Percentiles rank a stretch among this genome's conserved stretches.
These are phyloP conservation scores for Pelodiscus sinensis DNA, from an alignment of 2,113 vertebrate species.

Conservation along the genomic window DNA sequence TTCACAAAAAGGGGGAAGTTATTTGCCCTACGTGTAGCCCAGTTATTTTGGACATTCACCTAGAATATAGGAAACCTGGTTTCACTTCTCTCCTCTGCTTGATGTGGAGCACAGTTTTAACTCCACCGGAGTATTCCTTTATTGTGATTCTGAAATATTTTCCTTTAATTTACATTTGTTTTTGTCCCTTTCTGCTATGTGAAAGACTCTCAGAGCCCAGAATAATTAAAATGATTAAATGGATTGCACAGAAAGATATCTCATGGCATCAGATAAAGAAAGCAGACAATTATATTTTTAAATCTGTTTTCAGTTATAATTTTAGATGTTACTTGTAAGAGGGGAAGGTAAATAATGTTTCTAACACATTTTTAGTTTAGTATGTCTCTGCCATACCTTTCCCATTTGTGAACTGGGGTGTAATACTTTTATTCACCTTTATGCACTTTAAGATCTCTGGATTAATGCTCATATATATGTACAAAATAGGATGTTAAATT, in stretches of 20 bases:
- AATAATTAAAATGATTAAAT: not conserved
- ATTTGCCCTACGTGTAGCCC: not conserved
- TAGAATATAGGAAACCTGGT: not conserved
- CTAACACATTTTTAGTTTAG: not conserved
- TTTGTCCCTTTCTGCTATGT: not conserved
- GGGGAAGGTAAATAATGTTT: not conserved
- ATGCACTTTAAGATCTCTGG: not conserved
- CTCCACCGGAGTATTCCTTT: not conserved
- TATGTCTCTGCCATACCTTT: not conserved
- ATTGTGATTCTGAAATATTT: not conserved
- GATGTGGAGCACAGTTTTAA: not conserved
- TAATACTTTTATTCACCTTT: not conserved
- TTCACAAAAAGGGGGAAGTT: not conserved
- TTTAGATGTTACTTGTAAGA: not conserved
- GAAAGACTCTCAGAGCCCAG: not conserved
- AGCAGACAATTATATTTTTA: not conserved
- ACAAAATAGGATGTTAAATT: not conserved
- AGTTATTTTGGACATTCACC: not conserved
- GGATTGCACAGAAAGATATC: not conserved
- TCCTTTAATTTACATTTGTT: not conserved
- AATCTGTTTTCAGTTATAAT: not conserved
- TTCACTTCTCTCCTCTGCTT: not conserved
- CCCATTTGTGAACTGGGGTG: not conserved
- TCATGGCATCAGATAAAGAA: not conserved
- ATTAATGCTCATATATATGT: rapidly evolving